A percentile compares a stretch with the other conserved stretches of the same genome.
Conservation (phyloP, 2,888 invertebrate genomes). For the Carpatolechia fugitivella region DNA sequence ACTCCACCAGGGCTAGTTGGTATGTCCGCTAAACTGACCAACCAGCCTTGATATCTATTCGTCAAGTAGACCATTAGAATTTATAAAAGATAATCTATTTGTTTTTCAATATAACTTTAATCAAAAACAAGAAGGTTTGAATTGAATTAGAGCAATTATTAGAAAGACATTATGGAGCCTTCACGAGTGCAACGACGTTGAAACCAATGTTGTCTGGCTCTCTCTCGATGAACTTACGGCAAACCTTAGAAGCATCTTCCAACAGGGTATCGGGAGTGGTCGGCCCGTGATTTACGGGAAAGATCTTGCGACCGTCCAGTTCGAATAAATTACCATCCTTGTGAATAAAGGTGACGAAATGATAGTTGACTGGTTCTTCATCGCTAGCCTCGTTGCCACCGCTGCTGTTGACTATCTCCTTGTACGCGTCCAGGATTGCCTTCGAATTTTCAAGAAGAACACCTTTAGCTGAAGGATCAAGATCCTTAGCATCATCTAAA, state of each 20-base stretch:
- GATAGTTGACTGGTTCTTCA: constrained; percentile 86
- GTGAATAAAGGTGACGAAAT: constrained; percentile 93
- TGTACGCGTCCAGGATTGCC: constrained; percentile 88
- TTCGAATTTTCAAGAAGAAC: constrained; percentile 84
- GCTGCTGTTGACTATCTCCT: constrained; percentile 87
- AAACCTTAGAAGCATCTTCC: constrained; percentile 90
- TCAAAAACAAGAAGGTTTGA: background rate
- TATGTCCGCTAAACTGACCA: no score
- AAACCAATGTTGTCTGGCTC: constrained; percentile 93
- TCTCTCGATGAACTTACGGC: constrained; percentile 89
- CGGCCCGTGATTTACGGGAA: constrained; percentile 89
- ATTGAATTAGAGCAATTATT: no score
- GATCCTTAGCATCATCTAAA: constrained; percentile 81
- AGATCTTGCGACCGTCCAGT: constrained; percentile 82
- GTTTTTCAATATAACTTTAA: background rate
- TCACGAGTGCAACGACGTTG: constrained; percentile 89
- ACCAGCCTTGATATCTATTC: no score
- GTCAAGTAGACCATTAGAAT: no score
- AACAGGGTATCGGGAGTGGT: constrained; percentile 86
- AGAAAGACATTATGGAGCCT: constrained; percentile 47
- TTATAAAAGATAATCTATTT: no score
- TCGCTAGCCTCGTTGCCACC: constrained; percentile 84
- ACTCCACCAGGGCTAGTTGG: no score
- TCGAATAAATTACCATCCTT: constrained; percentile 90
- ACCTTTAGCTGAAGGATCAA: constrained; percentile 87